Conservation (phyloP, 1,140 invertebrate species). For the Lepidurus packardi region DNA sequence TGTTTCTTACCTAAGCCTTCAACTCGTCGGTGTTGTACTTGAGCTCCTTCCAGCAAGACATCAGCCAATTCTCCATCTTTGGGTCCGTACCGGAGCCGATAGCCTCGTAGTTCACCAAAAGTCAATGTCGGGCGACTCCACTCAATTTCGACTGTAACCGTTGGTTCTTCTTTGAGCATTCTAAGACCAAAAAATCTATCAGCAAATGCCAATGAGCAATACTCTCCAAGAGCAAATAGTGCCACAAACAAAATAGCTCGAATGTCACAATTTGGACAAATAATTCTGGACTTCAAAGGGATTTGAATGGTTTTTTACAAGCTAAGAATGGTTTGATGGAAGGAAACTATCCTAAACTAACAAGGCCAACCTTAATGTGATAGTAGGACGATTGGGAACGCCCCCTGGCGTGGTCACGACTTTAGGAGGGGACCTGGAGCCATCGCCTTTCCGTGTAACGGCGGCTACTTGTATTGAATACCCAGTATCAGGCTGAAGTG, state of each 20-base stretch:
- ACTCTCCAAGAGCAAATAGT: no score
- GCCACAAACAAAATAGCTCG: no score
- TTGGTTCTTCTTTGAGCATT: slow-evolving; percentile 72
- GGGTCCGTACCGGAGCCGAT: slow-evolving; percentile 78
- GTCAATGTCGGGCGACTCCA: slow-evolving; percentile 82
- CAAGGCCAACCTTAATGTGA: slow-evolving; percentile 68
- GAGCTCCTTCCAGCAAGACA: slow-evolving; percentile 53
- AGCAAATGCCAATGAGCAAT: not conserved
- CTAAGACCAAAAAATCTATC: slow-evolving; percentile 45
- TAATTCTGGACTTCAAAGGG: no score
- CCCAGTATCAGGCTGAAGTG: slow-evolving; percentile 83
- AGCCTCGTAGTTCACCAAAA: slow-evolving; percentile 79
- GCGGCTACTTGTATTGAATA: slow-evolving; percentile 92
- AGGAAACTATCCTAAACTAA: not conserved
- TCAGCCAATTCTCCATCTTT: slow-evolving; percentile 66
- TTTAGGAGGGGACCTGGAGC: slow-evolving; percentile 73
- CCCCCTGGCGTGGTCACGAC: slow-evolving; percentile 85
- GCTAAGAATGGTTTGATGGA: not conserved
- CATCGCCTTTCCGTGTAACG: slow-evolving; percentile 89
- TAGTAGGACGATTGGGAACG: slow-evolving; percentile 77
- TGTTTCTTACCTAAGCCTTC: slow-evolving; percentile 50
- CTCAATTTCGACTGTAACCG: slow-evolving; percentile 77
- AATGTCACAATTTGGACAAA: no score
- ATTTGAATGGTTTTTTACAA: no score
- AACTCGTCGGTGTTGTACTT: slow-evolving; percentile 53